phyloP scores from a whole-genome alignment of 2,888 invertebrate genomes.

The Hylaea fasciaria region DNA sequence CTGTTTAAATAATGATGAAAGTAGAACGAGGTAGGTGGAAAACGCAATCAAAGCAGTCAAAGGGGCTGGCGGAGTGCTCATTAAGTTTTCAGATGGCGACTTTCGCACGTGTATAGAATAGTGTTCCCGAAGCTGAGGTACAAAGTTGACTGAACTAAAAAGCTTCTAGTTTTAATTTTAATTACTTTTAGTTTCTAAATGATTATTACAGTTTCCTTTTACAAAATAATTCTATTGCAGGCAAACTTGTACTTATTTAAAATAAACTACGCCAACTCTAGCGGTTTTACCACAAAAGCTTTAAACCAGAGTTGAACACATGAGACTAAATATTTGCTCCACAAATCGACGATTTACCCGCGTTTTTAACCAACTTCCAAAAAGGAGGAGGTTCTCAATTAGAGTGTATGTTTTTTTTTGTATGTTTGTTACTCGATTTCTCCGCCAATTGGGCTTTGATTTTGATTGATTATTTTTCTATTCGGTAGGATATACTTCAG shows the following conservation, averaged over 20 bases:
- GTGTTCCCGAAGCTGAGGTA: slow-evolving; percentile 7
- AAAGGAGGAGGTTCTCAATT: too few species aligned
- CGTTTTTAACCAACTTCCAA: too few species aligned
- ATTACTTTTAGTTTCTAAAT: slow-evolving; percentile 3
- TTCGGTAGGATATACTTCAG: too few species aligned
- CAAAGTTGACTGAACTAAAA: not conserved
- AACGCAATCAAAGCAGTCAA: slow-evolving; percentile 13
- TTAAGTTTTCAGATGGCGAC: slow-evolving; percentile 36
- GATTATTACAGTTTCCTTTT: not conserved
- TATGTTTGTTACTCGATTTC: too few species aligned
- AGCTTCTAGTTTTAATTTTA: slow-evolving; percentile 1
- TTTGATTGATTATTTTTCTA: not conserved
- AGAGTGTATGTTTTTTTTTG: too few species aligned
- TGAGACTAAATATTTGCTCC: too few species aligned
- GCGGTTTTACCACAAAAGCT: too few species aligned
- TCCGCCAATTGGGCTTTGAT: not conserved
- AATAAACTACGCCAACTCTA: too few species aligned
- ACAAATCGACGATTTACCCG: too few species aligned
- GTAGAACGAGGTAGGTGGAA: not conserved
- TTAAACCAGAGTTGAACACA: too few species aligned
- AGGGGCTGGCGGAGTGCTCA: slow-evolving; percentile 30
- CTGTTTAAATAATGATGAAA: slow-evolving; percentile 17
- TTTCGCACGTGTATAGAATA: slow-evolving; percentile 31
- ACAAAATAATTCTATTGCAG: not conserved
- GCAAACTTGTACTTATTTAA: not conserved